Conservation (phyloP, 2,888 invertebrate species). For the Parascotia fuliginaria region DNA sequence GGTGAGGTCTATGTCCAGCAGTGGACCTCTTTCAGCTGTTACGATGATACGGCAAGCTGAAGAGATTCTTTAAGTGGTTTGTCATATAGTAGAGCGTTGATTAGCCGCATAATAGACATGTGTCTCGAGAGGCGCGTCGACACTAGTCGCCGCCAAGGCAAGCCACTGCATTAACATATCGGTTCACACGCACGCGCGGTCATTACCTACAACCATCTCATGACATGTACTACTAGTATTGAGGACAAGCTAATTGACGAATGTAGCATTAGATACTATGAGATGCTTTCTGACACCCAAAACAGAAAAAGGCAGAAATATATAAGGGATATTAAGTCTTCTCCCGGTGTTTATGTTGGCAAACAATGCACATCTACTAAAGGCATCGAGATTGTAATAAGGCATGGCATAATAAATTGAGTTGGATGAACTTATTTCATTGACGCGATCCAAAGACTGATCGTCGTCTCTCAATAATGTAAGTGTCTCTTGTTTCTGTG, state of each 20-base stretch:
- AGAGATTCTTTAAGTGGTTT: not conserved
- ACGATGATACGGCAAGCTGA: not conserved
- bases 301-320: too few species aligned
- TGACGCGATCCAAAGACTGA: too few species aligned
- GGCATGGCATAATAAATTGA: too few species aligned
- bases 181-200: constrained; percentile 5
- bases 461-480: too few species aligned
- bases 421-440: too few species aligned
- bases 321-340: too few species aligned
- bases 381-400: too few species aligned
- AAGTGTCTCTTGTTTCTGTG: too few species aligned
- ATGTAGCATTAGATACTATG: too few species aligned
- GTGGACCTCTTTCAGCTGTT: not conserved
- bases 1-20: not conserved
- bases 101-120: constrained; percentile 8
- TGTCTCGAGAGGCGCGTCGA: constrained; percentile 7
- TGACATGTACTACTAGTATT: not conserved
- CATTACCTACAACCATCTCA: not conserved
- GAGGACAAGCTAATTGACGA: not conserved
- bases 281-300: too few species aligned
- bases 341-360: too few species aligned
- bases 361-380: too few species aligned
- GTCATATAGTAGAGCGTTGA: not conserved
- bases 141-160: constrained; percentile 39
- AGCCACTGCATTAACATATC: constrained; percentile 44